These are phyloP conservation scores for Microchirus variegatus DNA, from an alignment of 2,797 vertebrate species.

Conservation along the genomic window DNA sequence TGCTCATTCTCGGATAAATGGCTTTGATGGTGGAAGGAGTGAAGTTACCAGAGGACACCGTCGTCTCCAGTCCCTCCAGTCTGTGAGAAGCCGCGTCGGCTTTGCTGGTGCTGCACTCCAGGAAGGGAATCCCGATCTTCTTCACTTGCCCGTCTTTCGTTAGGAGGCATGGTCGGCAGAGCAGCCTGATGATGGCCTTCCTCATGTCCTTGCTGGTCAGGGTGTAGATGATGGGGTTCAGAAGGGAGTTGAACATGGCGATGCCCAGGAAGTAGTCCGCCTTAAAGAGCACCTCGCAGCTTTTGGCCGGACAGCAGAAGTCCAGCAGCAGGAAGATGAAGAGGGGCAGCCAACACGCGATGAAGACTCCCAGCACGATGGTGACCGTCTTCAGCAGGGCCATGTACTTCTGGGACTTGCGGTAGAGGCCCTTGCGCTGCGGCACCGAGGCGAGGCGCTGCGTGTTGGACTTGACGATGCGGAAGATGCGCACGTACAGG, in stretches of 20 bases:
- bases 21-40: conserved; percentile 79
- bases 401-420: conserved; percentile 87
- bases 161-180: conserved; percentile 81
- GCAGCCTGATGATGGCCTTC: conserved; percentile 82
- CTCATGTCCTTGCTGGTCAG: conserved; percentile 91
- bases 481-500: conserved; percentile 89
- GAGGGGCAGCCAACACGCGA: conserved; percentile 89
- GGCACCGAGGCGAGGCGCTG: conserved; percentile 69
- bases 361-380: conserved; percentile 89
- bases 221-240: conserved; percentile 94
- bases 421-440: conserved; percentile 71
- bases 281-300: conserved; percentile 83
- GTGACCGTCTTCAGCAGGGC: conserved; percentile 90
- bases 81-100: conserved; percentile 82
- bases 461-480: conserved; percentile 86
- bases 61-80: conserved; percentile 82
- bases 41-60: conserved; percentile 81
- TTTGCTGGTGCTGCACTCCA: conserved; percentile 88
- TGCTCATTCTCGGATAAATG: conserved; percentile 73
- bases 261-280: conserved; percentile 90
- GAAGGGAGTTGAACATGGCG: conserved; percentile 90
- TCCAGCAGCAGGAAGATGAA: conserved; percentile 89
- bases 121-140: conserved; percentile 80
- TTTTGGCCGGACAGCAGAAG: conserved; percentile 77
- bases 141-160: conserved; percentile 80